phyloP scores from a whole-genome alignment of 2,797 vertebrate species.

The Phrynocephalus vlangalii region DNA sequence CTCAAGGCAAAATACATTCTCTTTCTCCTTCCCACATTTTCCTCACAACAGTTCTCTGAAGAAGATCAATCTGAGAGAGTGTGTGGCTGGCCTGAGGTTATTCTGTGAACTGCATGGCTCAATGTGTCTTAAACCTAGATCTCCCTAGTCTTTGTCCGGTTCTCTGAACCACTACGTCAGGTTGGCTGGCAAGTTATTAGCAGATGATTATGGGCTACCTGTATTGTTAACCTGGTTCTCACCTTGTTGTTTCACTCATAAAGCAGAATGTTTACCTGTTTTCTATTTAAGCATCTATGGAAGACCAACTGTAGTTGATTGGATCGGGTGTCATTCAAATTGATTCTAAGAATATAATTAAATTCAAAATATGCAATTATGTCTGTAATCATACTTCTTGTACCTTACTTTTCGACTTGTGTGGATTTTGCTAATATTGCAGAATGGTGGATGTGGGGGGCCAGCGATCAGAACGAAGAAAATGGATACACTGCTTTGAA shows the following conservation, averaged over 20 bases:
- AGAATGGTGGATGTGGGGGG: slow-evolving; percentile 98
- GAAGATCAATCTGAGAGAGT: not conserved
- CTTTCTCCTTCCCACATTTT: not conserved
- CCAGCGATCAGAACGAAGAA: slow-evolving; percentile 96
- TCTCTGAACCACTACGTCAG: not conserved
- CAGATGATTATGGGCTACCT: not conserved
- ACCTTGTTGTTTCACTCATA: not conserved
- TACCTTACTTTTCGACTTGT: slow-evolving; percentile 56
- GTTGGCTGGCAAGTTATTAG: not conserved
- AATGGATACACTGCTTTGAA: slow-evolving; percentile 99
- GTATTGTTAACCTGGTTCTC: not conserved
- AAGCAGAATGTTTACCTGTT: not conserved
- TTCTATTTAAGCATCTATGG: slow-evolving; percentile 32
- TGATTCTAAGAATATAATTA: not conserved
- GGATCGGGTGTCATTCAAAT: not conserved
- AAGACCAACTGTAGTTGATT: not conserved
- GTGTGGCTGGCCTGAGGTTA: not conserved
- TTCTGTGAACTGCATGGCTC: not conserved
- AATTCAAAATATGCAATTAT: slow-evolving; percentile 1
- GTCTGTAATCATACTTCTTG: slow-evolving; percentile 37
- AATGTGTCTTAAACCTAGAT: not conserved
- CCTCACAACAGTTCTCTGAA: not conserved
- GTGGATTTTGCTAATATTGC: slow-evolving; percentile 68
- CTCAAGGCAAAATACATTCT: not conserved
- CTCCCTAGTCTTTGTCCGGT: too few relatives aligned